Conservation (phyloP, 2,797 vertebrate genomes). For the Scarus forsteni region DNA sequence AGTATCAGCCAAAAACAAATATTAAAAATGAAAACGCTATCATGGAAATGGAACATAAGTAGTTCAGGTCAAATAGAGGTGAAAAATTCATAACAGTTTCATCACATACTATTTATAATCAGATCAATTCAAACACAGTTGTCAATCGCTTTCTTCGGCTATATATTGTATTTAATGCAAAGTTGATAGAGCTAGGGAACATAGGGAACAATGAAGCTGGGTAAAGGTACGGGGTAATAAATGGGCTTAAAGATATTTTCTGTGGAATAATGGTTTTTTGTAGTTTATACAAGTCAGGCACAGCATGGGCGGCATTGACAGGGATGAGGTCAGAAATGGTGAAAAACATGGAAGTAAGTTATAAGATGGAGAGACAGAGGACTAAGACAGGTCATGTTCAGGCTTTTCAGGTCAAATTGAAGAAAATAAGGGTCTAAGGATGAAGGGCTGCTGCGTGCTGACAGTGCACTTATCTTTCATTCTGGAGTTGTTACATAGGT, state of each 20-base stretch:
- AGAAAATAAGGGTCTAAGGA: constrained; percentile 34
- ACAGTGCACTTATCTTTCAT: constrained; percentile 73
- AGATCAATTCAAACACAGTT: constrained; percentile 61
- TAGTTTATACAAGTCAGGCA: constrained; percentile 64
- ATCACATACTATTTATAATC: constrained; percentile 59
- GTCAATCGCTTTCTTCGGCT: constrained; percentile 60
- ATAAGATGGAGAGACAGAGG: constrained; percentile 18
- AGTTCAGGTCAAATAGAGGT: constrained; percentile 45
- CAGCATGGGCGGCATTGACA: constrained; percentile 42
- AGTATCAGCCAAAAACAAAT: constrained; percentile 82
- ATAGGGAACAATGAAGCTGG: constrained; percentile 30
- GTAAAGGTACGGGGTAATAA: constrained; percentile 31
- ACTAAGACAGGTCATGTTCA: constrained; percentile 23
- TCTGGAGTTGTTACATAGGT: constrained; percentile 56
- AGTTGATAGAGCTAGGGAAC: constrained; percentile 53
- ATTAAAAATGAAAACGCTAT: constrained; percentile 66
- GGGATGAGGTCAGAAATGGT: constrained; percentile 26
- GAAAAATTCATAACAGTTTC: constrained; percentile 53
- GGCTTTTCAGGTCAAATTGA: constrained; percentile 30
- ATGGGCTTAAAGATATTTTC: constrained; percentile 39
- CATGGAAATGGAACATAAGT: constrained; percentile 47
- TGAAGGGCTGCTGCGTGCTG: constrained; percentile 54
- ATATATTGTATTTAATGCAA: constrained; percentile 66
- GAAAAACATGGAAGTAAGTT: constrained; percentile 7
- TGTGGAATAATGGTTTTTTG: constrained; percentile 46